Evolutionary conservation across 2,888 invertebrate species (phyloP).

Genomic region (Lasiommata megera): DNA sequence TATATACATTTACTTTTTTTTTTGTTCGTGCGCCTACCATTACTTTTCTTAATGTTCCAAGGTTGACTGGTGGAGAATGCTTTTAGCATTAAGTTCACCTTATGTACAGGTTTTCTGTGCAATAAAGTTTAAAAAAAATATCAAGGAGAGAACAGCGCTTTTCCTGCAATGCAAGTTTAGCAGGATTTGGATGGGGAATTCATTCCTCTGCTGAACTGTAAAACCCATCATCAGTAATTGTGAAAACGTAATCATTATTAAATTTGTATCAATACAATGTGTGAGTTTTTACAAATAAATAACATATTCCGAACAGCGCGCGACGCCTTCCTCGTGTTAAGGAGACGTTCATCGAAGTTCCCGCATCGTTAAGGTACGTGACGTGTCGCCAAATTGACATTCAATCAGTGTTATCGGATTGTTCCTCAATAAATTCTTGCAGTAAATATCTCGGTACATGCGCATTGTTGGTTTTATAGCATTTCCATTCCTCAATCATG

Average conservation of each 20-base stretch:
- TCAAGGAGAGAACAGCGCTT: too few species aligned
- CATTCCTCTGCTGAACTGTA: too few species aligned
- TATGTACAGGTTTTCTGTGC: too few species aligned
- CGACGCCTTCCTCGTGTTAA: conserved; percentile 14
- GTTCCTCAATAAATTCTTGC: conserved; percentile 63
- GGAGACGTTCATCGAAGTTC: conserved; percentile 14
- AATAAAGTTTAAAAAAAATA: too few species aligned
- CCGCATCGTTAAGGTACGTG: conserved; percentile 28
- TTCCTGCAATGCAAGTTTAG: too few species aligned
- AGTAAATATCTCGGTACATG: neutral
- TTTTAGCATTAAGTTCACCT: too few species aligned
- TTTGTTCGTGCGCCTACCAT: too few species aligned
- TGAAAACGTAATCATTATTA: conserved; percentile 10
- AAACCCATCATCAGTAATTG: neutral
- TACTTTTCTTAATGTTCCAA: too few species aligned
- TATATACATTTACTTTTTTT: too few species aligned
- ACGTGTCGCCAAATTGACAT: conserved; percentile 68
- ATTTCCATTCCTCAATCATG: neutral
- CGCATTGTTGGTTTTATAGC: neutral
- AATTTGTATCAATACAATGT: conserved; percentile 13
- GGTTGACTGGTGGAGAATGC: too few species aligned
- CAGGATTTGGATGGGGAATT: too few species aligned
- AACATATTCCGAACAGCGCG: conserved; percentile 16
- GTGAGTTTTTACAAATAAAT: conserved; percentile 13
- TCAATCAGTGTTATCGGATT: conserved; percentile 75